phyloP scores from a whole-genome alignment of 2,888 invertebrate species.

The Oscheius sp. region DNA sequence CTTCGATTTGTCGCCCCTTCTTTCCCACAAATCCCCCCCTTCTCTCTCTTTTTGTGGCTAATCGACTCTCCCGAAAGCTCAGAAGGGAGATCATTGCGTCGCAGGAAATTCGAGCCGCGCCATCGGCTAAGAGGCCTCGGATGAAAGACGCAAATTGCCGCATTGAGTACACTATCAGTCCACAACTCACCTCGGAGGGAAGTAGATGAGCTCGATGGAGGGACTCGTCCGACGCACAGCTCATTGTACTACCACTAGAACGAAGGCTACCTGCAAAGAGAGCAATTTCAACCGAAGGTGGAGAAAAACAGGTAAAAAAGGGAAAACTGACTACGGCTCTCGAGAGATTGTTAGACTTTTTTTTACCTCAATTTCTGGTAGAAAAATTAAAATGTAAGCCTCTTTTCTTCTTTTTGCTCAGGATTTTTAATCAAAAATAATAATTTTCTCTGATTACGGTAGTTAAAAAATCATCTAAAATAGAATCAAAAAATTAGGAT shows the following conservation, averaged over 20 bases:
- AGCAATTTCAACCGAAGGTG: no score
- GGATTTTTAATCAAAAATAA: no score
- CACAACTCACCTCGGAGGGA: constrained; percentile 17
- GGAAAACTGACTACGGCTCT: no score
- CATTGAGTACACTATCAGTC: constrained; percentile 21
- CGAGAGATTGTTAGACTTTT: no score
- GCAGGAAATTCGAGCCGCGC: constrained; percentile 29
- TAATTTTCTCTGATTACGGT: no score
- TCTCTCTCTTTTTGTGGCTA: not conserved
- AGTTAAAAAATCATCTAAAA: no score
- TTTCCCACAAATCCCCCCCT: not conserved
- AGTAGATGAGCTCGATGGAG: constrained; percentile 21
- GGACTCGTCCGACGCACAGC: constrained; percentile 68
- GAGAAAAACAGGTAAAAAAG: no score
- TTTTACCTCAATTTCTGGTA: no score
- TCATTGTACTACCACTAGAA: constrained; percentile 68
- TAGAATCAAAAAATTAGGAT: no score
- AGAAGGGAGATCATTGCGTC: constrained; percentile 23
- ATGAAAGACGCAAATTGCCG: constrained; percentile 31
- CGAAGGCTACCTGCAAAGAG: constrained; percentile 60
- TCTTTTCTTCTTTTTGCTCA: no score
- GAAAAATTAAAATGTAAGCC: no score
- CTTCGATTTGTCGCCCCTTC: not conserved
- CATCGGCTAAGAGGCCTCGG: constrained; percentile 29
- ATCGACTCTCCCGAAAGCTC: not conserved